Percentiles rank a stretch among this genome's conserved stretches.
Conservation (phyloP, 2,797 vertebrate genomes). For the Mycteria americana region DNA sequence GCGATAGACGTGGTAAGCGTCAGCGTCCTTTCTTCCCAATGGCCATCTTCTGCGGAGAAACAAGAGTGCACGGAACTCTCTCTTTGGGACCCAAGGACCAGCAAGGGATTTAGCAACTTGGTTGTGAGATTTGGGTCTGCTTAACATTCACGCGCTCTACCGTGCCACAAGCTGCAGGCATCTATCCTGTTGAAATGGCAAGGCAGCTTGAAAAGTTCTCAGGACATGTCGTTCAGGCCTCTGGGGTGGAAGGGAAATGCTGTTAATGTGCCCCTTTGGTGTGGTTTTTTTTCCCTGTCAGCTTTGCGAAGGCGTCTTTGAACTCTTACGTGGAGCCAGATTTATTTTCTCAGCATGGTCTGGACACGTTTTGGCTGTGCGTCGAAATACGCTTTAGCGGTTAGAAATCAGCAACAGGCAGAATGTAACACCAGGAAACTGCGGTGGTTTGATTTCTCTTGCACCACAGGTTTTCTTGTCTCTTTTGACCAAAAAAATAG, state of each 20-base stretch:
- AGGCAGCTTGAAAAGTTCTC: background rate
- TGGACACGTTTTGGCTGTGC: background rate
- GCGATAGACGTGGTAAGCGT: accelerated
- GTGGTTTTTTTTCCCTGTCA: background rate
- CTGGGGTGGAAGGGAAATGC: background rate
- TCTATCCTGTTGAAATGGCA: background rate
- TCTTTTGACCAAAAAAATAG: background rate
- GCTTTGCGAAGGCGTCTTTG: background rate
- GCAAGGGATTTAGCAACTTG: background rate
- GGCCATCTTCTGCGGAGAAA: background rate
- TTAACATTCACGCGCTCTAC: accelerated
- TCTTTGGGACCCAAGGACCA: background rate
- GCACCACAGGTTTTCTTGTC: background rate
- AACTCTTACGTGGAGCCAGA: background rate
- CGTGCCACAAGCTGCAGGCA: accelerated
- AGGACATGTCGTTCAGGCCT: background rate
- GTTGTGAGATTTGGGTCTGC: accelerated
- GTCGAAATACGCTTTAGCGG: background rate
- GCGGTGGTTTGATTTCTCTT: background rate
- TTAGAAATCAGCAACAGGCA: background rate
- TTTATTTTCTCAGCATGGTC: background rate
- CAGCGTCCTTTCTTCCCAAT: accelerated
- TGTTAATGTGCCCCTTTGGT: background rate
- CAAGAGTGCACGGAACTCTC: background rate
- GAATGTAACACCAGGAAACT: background rate